Conservation (phyloP, 2,888 invertebrate species). For the Caenorhabditis doughertyi region DNA sequence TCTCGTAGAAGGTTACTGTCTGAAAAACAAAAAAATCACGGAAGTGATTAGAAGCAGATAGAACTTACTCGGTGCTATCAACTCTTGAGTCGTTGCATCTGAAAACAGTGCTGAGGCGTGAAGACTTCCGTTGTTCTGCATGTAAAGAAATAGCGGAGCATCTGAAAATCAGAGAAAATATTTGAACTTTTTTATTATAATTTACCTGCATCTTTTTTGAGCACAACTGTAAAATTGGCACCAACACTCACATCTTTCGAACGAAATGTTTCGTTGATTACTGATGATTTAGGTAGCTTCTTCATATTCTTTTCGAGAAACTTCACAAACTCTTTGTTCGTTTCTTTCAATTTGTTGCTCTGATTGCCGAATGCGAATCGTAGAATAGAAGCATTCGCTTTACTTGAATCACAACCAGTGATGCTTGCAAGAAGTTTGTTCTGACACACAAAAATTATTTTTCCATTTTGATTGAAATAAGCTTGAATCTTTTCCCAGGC, state of each 20-base stretch:
- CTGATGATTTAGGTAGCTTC: constrained; percentile 34
- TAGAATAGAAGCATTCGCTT: constrained; percentile 73
- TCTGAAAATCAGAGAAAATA: constrained; percentile 64
- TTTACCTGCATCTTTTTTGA: constrained; percentile 76
- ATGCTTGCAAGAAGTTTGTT: constrained; percentile 80
- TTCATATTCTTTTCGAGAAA: constrained; percentile 79
- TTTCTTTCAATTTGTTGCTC: constrained; percentile 56
- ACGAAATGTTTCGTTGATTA: constrained; percentile 77
- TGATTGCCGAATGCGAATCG: constrained; percentile 69
- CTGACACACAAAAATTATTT: constrained; percentile 82
- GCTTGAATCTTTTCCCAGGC: constrained; percentile 79
- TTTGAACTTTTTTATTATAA: not conserved
- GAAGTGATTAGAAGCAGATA: not conserved
- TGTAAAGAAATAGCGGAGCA: constrained; percentile 81
- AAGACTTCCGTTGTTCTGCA: constrained; percentile 78
- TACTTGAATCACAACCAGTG: constrained; percentile 74
- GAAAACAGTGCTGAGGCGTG: constrained; percentile 81
- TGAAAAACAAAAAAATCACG: constrained; percentile 17
- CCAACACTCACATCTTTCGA: constrained; percentile 79
- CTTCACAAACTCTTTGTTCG: constrained; percentile 80
- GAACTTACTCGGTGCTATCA: constrained; percentile 68
- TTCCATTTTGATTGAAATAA: constrained; percentile 81
- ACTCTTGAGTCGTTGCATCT: constrained; percentile 79
- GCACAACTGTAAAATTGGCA: constrained; percentile 77
- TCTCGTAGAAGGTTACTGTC: constrained; percentile 70